Evolutionary conservation across 2,888 invertebrate genomes (phyloP).

Genomic region (Resseliella maxima): DNA sequence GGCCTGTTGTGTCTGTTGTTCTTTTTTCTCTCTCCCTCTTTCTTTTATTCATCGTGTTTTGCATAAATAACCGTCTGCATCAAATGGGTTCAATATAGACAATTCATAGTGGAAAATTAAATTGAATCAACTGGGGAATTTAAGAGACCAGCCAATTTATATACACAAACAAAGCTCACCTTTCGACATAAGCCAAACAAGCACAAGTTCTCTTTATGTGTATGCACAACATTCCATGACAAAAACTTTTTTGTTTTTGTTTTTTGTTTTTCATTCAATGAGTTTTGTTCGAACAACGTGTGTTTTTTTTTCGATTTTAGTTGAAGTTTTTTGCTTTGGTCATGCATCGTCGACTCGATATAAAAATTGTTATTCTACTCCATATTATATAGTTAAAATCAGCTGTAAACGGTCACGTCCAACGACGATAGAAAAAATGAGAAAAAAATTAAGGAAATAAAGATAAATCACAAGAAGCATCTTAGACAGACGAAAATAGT

Average conservation of each 20-base stretch:
- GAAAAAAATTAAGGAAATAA: conserved; percentile 25
- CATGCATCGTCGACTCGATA: neutral
- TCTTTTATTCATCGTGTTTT: too few relatives aligned
- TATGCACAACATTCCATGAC: neutral
- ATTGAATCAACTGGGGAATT: conserved; percentile 2
- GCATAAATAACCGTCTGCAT: conserved; percentile 28
- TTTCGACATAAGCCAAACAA: neutral
- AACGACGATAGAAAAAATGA: neutral
- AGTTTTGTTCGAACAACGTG: neutral
- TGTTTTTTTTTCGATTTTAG: neutral
- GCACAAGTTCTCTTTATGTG: neutral
- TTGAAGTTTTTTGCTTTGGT: neutral
- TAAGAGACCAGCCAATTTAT: neutral
- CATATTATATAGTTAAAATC: neutral
- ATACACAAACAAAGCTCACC: conserved; percentile 27
- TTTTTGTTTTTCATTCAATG: neutral
- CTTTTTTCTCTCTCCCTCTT: too few relatives aligned
- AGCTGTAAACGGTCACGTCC: conserved; percentile 6
- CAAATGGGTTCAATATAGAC: neutral
- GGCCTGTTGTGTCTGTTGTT: neutral
- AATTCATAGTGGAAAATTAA: conserved; percentile 10
- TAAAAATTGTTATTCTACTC: neutral
- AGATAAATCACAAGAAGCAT: neutral
- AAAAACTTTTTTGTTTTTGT: neutral
- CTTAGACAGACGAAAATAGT: neutral